Evolutionary conservation across 2,888 invertebrate genomes (phyloP).

Genomic region (Pachliopta kotzebuea): DNA sequence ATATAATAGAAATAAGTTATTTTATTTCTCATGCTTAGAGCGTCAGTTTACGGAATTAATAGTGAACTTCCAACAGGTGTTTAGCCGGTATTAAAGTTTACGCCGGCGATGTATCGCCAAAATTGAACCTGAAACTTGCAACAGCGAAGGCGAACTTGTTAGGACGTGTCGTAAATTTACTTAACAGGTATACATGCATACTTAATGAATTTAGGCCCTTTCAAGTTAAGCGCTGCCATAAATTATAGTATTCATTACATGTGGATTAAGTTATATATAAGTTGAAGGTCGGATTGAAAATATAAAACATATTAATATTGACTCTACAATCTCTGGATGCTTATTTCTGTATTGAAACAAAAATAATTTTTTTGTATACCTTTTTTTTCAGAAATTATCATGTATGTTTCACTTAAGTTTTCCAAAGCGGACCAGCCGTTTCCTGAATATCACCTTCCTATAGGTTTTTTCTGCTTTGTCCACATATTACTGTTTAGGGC

Average conservation of each 20-base stretch:
- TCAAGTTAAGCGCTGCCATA: background rate
- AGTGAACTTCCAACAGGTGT: conserved; percentile 20
- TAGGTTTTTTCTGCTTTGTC: too few species aligned
- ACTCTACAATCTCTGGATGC: too few species aligned
- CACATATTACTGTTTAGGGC: too few species aligned
- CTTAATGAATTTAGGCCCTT: conserved; percentile 6
- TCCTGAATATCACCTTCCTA: too few species aligned
- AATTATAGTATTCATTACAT: background rate
- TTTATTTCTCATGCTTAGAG: background rate
- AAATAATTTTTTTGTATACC: too few species aligned
- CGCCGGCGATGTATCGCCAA: conserved; percentile 16
- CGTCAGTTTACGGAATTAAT: conserved; percentile 19
- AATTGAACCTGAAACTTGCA: conserved; percentile 20
- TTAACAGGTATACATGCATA: conserved; percentile 15
- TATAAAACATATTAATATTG: too few species aligned
- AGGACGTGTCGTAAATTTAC: conserved; percentile 22
- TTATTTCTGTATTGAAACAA: too few species aligned
- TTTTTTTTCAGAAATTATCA: too few species aligned
- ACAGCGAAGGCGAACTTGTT: conserved; percentile 15
- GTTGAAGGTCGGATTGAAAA: too few species aligned
- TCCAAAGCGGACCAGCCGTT: too few species aligned
- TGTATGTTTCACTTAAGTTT: too few species aligned
- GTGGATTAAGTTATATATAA: background rate
- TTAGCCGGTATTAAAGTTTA: conserved; percentile 20
- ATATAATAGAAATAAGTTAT: background rate